These are phyloP conservation scores for Tuta absoluta DNA, from an alignment of 2,888 invertebrate genomes.

Conservation along the genomic window DNA sequence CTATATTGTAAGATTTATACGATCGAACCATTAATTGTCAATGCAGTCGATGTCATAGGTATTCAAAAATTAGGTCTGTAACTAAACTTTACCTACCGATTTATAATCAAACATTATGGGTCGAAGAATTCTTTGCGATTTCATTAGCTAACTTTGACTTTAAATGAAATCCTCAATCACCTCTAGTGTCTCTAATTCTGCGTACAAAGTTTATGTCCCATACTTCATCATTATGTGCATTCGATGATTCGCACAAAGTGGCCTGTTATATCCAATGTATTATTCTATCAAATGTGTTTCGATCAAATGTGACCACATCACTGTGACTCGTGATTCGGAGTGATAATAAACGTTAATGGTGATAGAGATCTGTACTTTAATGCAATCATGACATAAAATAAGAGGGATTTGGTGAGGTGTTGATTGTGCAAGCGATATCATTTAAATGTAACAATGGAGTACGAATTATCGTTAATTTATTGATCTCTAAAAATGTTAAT, in stretches of 20 bases:
- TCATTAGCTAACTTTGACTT: too few relatives aligned
- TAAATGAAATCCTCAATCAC: constrained; percentile 26
- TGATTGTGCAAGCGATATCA: constrained; percentile 2
- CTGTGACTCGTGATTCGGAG: constrained; percentile 20
- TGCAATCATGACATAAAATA: background rate
- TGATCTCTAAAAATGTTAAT: too few relatives aligned
- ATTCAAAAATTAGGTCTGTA: too few relatives aligned
- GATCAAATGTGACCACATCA: constrained; percentile 28
- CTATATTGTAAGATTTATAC: too few relatives aligned
- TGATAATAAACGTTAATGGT: constrained; percentile 20
- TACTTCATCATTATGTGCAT: constrained; percentile 43
- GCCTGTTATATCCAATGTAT: constrained; percentile 33
- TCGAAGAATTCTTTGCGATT: too few relatives aligned
- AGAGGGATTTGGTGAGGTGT: background rate
- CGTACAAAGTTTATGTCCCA: constrained; percentile 37
- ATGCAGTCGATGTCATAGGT: too few relatives aligned
- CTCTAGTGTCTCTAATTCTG: constrained; percentile 37
- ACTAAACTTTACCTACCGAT: too few relatives aligned
- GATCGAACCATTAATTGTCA: too few relatives aligned
- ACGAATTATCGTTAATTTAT: too few relatives aligned
- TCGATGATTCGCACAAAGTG: constrained; percentile 44
- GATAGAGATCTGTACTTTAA: constrained; percentile 3
- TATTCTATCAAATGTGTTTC: background rate
- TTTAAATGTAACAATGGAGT: too few relatives aligned
- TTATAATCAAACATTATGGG: too few relatives aligned